Conservation (phyloP, 1,140 invertebrate species). For the Samia ricini region DNA sequence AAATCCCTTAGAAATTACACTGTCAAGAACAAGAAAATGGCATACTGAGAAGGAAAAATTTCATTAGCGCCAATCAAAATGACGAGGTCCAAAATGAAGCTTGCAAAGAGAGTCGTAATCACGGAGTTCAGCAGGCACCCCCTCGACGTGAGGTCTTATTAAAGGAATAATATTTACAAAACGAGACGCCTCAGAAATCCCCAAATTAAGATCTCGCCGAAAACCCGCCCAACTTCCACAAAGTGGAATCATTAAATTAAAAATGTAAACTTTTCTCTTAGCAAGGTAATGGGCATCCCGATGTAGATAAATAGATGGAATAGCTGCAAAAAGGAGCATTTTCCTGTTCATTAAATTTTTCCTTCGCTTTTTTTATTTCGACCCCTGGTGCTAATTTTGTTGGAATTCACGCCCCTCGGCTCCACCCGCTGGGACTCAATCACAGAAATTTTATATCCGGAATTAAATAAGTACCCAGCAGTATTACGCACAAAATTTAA, state of each 20-base stretch:
- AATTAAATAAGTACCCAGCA: slow-evolving; percentile 78
- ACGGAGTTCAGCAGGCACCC: slow-evolving; percentile 72
- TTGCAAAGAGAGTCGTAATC: slow-evolving; percentile 74
- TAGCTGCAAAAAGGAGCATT: slow-evolving; percentile 79
- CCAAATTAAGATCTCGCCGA: slow-evolving; percentile 75
- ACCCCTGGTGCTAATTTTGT: slow-evolving; percentile 79
- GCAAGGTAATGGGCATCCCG: slow-evolving; percentile 78
- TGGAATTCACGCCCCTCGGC: slow-evolving; percentile 78
- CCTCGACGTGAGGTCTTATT: slow-evolving; percentile 77
- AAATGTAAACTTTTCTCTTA: slow-evolving; percentile 80
- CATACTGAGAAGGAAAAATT: slow-evolving; percentile 72
- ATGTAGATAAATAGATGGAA: slow-evolving; percentile 79
- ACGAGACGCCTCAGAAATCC: slow-evolving; percentile 77
- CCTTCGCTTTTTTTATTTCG: slow-evolving; percentile 77
- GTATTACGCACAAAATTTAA: slow-evolving; percentile 72
- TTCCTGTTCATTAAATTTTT: slow-evolving; percentile 80
- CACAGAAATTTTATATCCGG: slow-evolving; percentile 79
- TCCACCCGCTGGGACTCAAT: slow-evolving; percentile 75
- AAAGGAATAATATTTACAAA: slow-evolving; percentile 78
- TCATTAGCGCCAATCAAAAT: slow-evolving; percentile 78
- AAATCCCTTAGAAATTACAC: slow-evolving; percentile 62
- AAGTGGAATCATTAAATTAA: slow-evolving; percentile 80
- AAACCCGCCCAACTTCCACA: slow-evolving; percentile 77
- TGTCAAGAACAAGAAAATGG: slow-evolving; percentile 73
- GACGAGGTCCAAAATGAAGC: slow-evolving; percentile 76